Evolutionary conservation across 2,797 vertebrate genomes (phyloP).

Genomic region (Emys orbicularis): DNA sequence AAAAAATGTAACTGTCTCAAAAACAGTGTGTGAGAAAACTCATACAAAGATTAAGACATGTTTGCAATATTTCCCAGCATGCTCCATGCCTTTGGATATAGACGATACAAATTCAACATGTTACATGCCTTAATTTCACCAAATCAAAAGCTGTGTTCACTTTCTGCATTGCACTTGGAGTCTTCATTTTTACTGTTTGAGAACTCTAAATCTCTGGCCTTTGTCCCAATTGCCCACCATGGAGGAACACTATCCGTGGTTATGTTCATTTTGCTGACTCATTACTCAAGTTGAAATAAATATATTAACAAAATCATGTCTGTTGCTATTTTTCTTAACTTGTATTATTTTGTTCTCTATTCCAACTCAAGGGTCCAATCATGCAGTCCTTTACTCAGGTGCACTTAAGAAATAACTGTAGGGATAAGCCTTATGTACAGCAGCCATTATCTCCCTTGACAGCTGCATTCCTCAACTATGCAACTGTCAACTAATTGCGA

Average conservation of each 20-base stretch:
- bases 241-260: background rate
- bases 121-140: background rate
- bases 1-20: background rate
- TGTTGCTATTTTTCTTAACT: background rate
- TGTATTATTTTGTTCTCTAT: background rate
- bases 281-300: background rate
- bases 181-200: background rate
- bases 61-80: background rate
- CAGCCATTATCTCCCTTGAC: background rate
- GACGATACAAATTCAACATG: background rate
- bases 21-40: background rate
- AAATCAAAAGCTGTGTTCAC: background rate
- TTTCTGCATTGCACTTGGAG: background rate
- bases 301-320: background rate
- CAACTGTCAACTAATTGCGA: background rate
- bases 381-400: background rate
- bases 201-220: background rate
- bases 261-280: background rate
- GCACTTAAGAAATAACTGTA: accelerated
- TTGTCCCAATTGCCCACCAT: background rate
- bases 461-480: background rate
- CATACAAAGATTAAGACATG: background rate
- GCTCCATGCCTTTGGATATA: background rate
- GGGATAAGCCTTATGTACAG: background rate
- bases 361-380: background rate